Evolutionary conservation across 2,113 vertebrate genomes (phyloP), one percentile per base, ranked within the genome.

Genomic region (Psilopsiagon aurifrons): DNA sequence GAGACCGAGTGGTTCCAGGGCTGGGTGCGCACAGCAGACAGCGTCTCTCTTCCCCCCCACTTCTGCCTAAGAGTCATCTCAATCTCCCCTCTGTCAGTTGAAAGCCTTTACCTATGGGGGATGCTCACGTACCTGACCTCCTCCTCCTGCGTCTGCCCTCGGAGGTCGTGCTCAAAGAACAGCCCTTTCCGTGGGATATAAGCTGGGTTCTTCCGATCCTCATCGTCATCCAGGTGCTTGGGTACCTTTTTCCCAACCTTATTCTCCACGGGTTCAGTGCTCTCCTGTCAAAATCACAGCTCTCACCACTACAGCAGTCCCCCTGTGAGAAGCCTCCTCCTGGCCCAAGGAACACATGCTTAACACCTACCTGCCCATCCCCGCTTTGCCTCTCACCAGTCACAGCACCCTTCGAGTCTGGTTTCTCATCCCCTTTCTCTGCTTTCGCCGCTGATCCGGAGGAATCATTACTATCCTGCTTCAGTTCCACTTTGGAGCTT

Each of bases 81-180:
- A 15, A 10, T 16, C 33, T 59, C 22, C 57, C 33, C 33, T 59
- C 22, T 59, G 22, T 10, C 57, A 59, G 33, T 15, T 24, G 24
- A 35, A 22, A 59, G 33, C 14, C 33, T 33, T 59, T 59, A 59
- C 57, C 33, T 35, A 59, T 7, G 23, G 43, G 47, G 25, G 35
- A 41, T 8, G 13, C 62, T 85, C 43, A 96, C 97, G 11, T 95
- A 98, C 98, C 98, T 99, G 98, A 99, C 98, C 98, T 99, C 99
- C 84, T 99, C 99, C 93, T 99, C 99, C 96, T 99, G 99, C 2
- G 99, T 96, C 86, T 99, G 99, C 17, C 99, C 99, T 54, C 99
- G 97, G 44, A 99, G 99, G 35, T 99, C 99, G 7, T 99, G 99
- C 93, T 99, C 99, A 29, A 99, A 99, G 98, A 99, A 99, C 66